Percentiles rank a stretch among this genome's conserved stretches.
phyloP scores from a whole-genome alignment of 2,888 invertebrate species.

The Cantharis rustica region DNA sequence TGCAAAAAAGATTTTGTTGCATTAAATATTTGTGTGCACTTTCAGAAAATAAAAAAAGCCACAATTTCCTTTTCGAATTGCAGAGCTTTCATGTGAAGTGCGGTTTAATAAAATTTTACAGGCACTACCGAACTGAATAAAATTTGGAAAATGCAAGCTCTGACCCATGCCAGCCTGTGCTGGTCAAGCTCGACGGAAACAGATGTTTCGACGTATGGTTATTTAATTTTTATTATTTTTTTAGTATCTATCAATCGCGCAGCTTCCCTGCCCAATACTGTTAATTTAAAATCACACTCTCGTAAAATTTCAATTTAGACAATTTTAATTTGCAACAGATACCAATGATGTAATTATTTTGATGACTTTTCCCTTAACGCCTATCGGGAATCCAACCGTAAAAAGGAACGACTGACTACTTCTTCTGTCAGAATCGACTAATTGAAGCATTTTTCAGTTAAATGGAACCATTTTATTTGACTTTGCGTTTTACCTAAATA shows the following conservation, averaged over 20 bases:
- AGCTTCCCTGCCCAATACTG: background rate
- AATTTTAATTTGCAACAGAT: background rate
- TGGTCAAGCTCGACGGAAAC: background rate
- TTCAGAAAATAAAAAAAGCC: background rate
- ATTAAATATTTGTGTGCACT: background rate
- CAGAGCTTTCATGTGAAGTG: background rate
- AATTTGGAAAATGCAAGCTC: background rate
- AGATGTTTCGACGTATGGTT: background rate
- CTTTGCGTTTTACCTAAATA: background rate
- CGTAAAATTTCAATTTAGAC: background rate
- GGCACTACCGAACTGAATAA: background rate
- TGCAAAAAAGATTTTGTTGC: background rate
- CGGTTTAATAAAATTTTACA: background rate
- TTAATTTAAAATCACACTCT: background rate
- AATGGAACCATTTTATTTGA: background rate
- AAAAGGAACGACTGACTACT: background rate
- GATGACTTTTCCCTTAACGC: background rate
- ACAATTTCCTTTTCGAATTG: background rate
- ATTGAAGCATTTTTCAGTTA: background rate
- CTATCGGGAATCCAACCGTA: background rate
- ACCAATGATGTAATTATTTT: background rate
- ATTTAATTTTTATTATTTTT: background rate
- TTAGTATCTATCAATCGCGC: background rate
- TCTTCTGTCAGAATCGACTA: background rate
- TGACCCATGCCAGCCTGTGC: background rate